Conservation (phyloP, 2,797 vertebrate genomes). For the Phylloscopus collybita region DNA sequence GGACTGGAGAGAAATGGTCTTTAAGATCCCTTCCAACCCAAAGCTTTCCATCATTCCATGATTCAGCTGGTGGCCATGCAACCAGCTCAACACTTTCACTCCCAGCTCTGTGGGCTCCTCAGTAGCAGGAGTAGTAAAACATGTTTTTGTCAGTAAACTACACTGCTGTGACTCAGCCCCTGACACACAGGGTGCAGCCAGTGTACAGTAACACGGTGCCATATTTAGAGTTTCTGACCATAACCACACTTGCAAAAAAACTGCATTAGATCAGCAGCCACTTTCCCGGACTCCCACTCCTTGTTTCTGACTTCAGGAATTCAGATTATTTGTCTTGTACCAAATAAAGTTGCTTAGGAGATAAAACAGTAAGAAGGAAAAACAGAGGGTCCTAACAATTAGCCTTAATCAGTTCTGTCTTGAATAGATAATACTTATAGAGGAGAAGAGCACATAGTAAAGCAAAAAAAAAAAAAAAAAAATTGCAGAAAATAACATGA, state of each 20-base stretch:
- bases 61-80: background rate
- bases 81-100: background rate
- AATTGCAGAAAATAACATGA: background rate
- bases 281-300: constrained; percentile 61
- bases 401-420: background rate
- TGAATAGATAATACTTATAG: background rate
- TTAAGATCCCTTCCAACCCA: background rate
- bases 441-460: background rate
- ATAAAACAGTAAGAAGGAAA: constrained; percentile 35
- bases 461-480: background rate
- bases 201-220: constrained; percentile 62
- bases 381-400: constrained; percentile 8
- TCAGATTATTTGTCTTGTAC: constrained; percentile 60
- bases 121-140: constrained; percentile 27
- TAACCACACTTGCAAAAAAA: constrained; percentile 63
- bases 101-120: background rate
- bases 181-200: constrained; percentile 59
- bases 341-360: constrained; percentile 66
- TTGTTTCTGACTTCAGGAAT: constrained; percentile 65
- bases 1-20: too few species aligned
- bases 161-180: constrained; percentile 59
- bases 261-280: constrained; percentile 67
- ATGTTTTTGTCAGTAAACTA: constrained; percentile 61
- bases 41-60: background rate
- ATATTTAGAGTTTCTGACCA: constrained; percentile 70